These are phyloP conservation scores for Herpetotheres cachinnans DNA, from an alignment of 2,113 vertebrate species.

Conservation along the genomic window DNA sequence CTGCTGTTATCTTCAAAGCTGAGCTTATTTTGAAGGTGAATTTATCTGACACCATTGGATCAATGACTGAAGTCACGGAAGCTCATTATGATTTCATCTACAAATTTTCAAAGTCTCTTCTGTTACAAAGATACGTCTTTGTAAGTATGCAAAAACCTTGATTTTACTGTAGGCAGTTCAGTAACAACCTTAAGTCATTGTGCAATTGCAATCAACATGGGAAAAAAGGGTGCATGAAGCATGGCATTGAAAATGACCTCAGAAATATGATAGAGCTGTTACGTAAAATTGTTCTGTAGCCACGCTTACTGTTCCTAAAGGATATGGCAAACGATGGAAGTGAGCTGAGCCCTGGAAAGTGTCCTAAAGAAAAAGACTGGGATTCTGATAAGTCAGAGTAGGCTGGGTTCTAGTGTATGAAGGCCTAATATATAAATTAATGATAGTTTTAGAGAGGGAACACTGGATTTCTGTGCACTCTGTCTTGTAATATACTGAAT, in stretches of 20 bases:
- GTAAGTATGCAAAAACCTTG: neutral
- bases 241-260: neutral
- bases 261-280: neutral
- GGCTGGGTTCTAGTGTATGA: neutral
- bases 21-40: neutral
- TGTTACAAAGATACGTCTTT: neutral
- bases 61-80: neutral
- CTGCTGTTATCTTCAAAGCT: neutral
- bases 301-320: neutral
- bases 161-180: neutral
- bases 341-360: neutral
- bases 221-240: neutral
- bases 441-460: neutral
- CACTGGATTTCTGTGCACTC: neutral
- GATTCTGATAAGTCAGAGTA: neutral
- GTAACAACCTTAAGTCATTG: neutral
- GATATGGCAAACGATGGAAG: neutral
- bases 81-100: neutral
- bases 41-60: neutral
- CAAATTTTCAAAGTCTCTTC: neutral
- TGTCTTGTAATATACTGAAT: neutral
- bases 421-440: neutral
- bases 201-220: neutral
- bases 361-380: neutral
- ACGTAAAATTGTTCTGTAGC: neutral